phyloP scores from a whole-genome alignment of 1,140 invertebrate species.

The Solen grandis region DNA sequence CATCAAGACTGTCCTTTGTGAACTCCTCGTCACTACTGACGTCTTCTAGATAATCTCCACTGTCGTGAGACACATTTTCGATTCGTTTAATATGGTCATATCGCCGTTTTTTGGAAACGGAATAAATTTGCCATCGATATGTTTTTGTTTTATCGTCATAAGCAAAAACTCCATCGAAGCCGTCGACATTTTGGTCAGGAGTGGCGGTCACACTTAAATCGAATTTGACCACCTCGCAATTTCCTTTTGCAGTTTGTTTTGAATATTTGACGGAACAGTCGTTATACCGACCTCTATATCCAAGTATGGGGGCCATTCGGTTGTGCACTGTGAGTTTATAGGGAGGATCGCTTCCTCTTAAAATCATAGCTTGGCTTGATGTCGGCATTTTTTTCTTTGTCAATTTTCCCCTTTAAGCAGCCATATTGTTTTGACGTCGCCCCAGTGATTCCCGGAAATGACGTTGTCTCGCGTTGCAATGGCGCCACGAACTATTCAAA shows the following conservation, averaged over 20 bases:
- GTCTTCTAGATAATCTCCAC: neutral
- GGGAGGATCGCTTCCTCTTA: conserved; percentile 14
- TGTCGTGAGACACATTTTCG: neutral
- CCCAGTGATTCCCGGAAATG: neutral
- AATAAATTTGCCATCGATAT: conserved; percentile 33
- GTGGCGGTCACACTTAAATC: conserved; percentile 23
- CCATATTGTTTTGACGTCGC: too few relatives aligned
- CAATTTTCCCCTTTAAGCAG: too few relatives aligned
- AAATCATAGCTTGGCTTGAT: conserved; percentile 50
- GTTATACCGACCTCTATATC: too few relatives aligned
- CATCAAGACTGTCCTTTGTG: too few relatives aligned
- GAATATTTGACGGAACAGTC: too few relatives aligned
- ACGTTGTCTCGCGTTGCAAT: neutral
- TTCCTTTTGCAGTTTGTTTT: neutral
- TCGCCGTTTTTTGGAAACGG: neutral
- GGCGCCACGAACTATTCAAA: conserved; percentile 16
- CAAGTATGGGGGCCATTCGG: too few relatives aligned
- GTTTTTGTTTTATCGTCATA: conserved; percentile 40
- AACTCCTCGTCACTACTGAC: too few relatives aligned
- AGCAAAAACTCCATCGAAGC: conserved; percentile 36
- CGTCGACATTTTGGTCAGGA: neutral
- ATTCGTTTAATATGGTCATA: neutral
- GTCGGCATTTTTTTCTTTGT: conserved; percentile 43
- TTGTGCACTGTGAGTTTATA: too few relatives aligned
- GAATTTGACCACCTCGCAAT: conserved; percentile 30